Percentiles rank a stretch among this genome's conserved stretches.
phyloP scores from a whole-genome alignment of 1,140 invertebrate species.

The Diachasmimorpha longicaudata region DNA sequence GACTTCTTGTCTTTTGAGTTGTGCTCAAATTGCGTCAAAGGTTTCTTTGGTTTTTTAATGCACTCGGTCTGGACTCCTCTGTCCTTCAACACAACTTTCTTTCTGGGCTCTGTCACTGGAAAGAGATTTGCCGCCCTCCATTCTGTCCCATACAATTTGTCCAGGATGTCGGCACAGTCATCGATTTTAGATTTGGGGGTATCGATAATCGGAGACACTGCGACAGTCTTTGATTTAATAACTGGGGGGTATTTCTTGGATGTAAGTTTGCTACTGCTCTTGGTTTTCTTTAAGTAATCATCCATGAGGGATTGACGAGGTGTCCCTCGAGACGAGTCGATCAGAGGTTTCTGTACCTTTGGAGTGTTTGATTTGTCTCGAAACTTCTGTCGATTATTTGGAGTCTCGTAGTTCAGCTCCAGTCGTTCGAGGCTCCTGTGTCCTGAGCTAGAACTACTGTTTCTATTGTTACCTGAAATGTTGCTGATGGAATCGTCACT shows the following conservation, averaged over 20 bases:
- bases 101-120: conserved; percentile 47
- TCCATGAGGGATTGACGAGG: conserved; percentile 23
- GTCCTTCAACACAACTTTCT: conserved; percentile 34
- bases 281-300: conserved; percentile 19
- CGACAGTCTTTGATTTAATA: not conserved
- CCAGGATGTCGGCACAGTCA: conserved; percentile 60
- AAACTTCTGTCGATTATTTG: conserved; percentile 56
- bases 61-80: not conserved
- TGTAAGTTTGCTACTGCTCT: not conserved
- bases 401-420: conserved; percentile 56
- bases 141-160: conserved; percentile 61
- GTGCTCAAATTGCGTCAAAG: not conserved
- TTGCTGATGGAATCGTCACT: conserved; percentile 44
- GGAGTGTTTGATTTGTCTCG: not conserved
- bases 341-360: conserved; percentile 3
- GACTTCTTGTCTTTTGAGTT: conserved; percentile 23
- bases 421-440: conserved; percentile 58
- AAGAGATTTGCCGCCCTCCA: conserved; percentile 55
- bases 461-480: conserved; percentile 39
- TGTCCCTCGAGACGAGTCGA: not conserved
- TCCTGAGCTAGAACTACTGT: conserved; percentile 45
- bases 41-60: not conserved
- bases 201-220: not conserved
- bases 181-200: conserved; percentile 30
- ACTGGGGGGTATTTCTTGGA: conserved; percentile 6